Base-by-base conservation (phyloP, 2,888 invertebrate genomes). In the Thereva unica region DNA sequence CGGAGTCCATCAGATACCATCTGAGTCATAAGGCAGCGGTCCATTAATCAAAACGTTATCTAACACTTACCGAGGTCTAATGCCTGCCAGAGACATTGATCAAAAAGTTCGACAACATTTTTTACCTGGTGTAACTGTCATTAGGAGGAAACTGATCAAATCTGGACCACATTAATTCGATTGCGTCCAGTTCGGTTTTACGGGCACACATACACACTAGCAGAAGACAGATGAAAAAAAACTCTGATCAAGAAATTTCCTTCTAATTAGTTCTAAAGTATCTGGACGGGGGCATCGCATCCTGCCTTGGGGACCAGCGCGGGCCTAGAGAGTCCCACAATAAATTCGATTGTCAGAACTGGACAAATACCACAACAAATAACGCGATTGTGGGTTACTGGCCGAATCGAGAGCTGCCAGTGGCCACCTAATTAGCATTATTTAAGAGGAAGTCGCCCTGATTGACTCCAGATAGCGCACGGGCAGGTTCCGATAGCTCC, bases 391-490 rank as follows among this genome's bases (percentile, higher is more conserved):
- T 6, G 23, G 41, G 49, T 47, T 47, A 38, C 38, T 50, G 63
- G 50, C 50, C 63, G 59, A 55, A 59, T 23, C 23, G 23, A 23
- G 23, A 23, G 23, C 23, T 23, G 23, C 23, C 23, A 47, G 66
- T 59, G 65, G 42, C 47, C 67, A 53, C 63, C 69, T 69, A 61
- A 69, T 69, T 69, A 69, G 67, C 69, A 69, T 69, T 69, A 67
- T 69, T 69, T 69, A 67, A 68, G 38, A 67, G 65, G 55, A 67
- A 67, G 55, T 44, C 40, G 53, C 54, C 57, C 66, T 66, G 69
- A 69, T 69, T 65, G 67, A 66, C 61, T 67, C 9, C 34, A 66
- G 67, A 67, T 67, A 69, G 59, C 23, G 12, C 53, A 50, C 40
- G 34, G 40, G 38, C 59, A 38, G 59, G 50, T 50, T 61, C 41